Evolutionary conservation across 1,140 invertebrate species (phyloP).

Genomic region (Drosophila ohnishii): DNA sequence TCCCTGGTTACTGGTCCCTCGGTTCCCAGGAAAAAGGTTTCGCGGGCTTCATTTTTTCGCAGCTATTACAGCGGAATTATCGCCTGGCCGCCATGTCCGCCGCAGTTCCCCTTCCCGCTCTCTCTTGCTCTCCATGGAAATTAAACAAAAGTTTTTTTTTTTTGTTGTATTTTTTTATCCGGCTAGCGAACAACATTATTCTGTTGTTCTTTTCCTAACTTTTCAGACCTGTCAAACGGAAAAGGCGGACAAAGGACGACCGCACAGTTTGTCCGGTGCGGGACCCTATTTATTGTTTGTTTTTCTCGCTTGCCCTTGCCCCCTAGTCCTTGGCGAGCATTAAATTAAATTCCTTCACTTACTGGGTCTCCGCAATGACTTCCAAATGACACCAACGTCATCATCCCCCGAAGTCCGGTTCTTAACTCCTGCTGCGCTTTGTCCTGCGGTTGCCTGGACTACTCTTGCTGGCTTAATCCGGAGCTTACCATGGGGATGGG

Average conservation of each 20-base stretch:
- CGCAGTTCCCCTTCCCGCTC: constrained; percentile 8
- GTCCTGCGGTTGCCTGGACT: constrained; percentile 12
- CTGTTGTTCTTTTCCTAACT: constrained; percentile 52
- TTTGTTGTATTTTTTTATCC: constrained; percentile 35
- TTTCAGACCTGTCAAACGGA: constrained; percentile 49
- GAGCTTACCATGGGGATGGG: constrained; percentile 40
- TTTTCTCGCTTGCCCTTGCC: constrained; percentile 22
- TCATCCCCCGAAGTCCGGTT: constrained; percentile 34
- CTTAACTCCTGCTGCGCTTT: constrained; percentile 24
- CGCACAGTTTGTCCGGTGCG: constrained; percentile 28
- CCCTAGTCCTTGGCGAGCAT: constrained; percentile 23
- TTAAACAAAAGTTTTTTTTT: constrained; percentile 66
- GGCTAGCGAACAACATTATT: constrained; percentile 47
- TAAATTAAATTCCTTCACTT: constrained; percentile 56
- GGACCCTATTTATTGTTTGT: constrained; percentile 45
- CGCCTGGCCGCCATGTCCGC: constrained; percentile 47
- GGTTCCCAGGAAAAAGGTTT: constrained; percentile 35
- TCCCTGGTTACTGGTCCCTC: constrained; percentile 14
- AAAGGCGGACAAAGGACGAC: constrained; percentile 28
- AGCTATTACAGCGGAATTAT: constrained; percentile 76
- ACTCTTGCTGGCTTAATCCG: constrained; percentile 15
- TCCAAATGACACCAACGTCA: constrained; percentile 50
- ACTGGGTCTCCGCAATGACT: constrained; percentile 41
- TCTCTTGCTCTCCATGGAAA: constrained; percentile 53
- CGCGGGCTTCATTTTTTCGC: constrained; percentile 63